phyloP scores from a whole-genome alignment of 2,113 vertebrate genomes.

The Chlorodrepanis virens region DNA sequence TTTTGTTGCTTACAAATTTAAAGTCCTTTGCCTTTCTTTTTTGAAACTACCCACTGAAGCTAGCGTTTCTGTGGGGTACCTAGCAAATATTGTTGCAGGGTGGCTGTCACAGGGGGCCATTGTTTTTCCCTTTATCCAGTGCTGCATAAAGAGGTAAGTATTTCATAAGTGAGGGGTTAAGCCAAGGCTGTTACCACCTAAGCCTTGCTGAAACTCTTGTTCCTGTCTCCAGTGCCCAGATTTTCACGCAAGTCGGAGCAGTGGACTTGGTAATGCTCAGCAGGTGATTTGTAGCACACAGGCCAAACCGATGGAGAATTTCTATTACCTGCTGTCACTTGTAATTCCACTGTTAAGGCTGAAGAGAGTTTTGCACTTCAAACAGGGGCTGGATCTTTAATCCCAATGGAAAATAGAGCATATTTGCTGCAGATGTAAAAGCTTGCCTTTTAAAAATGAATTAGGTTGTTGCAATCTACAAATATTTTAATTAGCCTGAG shows the following conservation, averaged over 20 bases:
- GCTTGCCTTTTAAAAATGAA: neutral
- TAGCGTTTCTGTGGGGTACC: neutral
- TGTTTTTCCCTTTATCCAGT: neutral
- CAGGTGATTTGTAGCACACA: neutral
- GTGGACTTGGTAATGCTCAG: neutral
- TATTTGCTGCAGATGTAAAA: neutral
- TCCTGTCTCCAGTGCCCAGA: neutral
- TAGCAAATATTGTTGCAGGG: neutral
- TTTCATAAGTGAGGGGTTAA: neutral
- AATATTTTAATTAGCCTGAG: conserved; percentile 38
- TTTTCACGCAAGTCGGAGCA: neutral
- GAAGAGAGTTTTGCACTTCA: neutral
- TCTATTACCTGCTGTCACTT: neutral
- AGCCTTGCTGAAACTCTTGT: neutral
- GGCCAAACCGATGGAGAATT: accelerated
- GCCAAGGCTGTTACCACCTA: neutral
- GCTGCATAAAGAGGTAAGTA: neutral
- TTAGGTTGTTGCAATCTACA: neutral
- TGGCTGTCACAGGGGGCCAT: neutral
- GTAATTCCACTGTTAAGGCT: neutral
- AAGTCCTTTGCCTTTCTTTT: neutral
- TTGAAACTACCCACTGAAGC: neutral
- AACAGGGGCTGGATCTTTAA: neutral
- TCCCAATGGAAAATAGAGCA: neutral
- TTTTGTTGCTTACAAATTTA: neutral